Conservation (phyloP, 2,113 vertebrate species). For the Pogonocichla stellata region DNA sequence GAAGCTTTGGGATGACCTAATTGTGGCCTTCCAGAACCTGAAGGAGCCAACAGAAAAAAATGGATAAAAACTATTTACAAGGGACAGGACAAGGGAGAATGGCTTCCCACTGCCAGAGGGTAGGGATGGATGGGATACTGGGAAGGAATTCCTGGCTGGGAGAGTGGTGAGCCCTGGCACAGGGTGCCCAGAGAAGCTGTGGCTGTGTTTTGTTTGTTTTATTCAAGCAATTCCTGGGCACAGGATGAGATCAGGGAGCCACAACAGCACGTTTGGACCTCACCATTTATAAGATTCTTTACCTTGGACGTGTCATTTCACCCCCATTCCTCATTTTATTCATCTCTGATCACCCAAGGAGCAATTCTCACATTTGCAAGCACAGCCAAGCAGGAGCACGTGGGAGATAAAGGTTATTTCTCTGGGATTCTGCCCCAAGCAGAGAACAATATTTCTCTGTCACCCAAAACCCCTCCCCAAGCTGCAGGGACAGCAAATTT, state of each 20-base stretch:
- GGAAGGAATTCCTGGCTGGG: neutral
- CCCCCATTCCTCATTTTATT: neutral
- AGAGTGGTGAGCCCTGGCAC: fast-evolving
- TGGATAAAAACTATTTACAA: neutral
- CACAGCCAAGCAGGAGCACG: neutral
- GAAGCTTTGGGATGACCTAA: neutral
- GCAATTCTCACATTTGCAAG: neutral
- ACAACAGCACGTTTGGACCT: neutral
- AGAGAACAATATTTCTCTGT: neutral
- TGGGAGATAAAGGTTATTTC: neutral
- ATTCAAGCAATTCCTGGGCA: neutral
- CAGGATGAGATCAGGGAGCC: neutral
- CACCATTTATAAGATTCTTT: neutral
- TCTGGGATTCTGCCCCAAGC: neutral
- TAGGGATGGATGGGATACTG: fast-evolving
- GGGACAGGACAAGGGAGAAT: neutral
- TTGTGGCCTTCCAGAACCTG: neutral
- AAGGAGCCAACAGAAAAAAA: no score
- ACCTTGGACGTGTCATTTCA: neutral
- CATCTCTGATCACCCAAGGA: neutral
- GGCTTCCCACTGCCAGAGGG: neutral
- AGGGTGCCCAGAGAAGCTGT: neutral
- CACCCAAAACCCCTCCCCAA: neutral
- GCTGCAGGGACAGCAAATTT: neutral
- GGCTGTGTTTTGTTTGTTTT: neutral